phyloP scores from a whole-genome alignment of 2,797 vertebrate species.

The Danionella dracula region DNA sequence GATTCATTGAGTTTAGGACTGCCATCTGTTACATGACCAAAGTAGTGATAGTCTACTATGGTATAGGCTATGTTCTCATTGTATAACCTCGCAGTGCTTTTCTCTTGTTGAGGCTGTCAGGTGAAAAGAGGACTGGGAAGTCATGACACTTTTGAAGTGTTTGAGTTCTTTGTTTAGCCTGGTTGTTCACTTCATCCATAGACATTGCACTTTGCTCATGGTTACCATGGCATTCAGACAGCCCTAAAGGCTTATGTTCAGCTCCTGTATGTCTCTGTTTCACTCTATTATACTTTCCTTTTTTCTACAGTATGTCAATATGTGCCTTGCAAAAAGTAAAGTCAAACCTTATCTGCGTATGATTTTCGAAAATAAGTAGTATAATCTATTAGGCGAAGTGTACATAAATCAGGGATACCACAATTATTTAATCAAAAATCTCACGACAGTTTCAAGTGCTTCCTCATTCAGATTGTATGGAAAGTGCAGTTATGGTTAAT shows the following conservation, averaged over 20 bases:
- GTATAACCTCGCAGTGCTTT: background rate
- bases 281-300: background rate
- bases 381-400: background rate
- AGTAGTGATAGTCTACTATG: background rate
- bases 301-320: background rate
- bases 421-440: too few relatives aligned
- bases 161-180: slow-evolving; percentile 21
- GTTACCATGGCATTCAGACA: slow-evolving; percentile 34
- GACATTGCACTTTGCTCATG: background rate
- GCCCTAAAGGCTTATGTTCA: background rate
- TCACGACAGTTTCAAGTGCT: too few relatives aligned
- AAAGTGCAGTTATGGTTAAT: too few relatives aligned
- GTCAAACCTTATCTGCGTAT: background rate
- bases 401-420: too few relatives aligned
- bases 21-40: background rate
- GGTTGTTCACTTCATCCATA: slow-evolving; percentile 7
- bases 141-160: slow-evolving; percentile 6
- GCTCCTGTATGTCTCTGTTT: background rate
- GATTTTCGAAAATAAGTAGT: background rate
- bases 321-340: background rate
- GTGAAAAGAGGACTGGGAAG: background rate
- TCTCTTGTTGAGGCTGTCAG: slow-evolving; percentile 7
- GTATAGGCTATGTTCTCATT: background rate
- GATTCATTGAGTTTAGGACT: too few relatives aligned
- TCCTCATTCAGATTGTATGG: too few relatives aligned